Evolutionary conservation across 2,113 vertebrate genomes (phyloP), one percentile per base, ranked within the genome.

Genomic region (Takifugu bimaculatus): DNA sequence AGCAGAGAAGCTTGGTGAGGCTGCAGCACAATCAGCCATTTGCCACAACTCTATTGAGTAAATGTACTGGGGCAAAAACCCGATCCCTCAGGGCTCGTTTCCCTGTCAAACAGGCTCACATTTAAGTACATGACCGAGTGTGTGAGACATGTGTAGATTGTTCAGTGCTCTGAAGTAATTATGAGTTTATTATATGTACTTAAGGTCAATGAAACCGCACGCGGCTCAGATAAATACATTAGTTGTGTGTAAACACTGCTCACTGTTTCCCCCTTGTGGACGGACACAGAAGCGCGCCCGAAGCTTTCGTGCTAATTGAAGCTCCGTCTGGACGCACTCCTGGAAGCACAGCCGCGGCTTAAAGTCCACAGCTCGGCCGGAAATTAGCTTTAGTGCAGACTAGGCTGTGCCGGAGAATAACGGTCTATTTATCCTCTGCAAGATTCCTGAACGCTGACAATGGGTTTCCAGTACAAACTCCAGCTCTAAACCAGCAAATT

Each of bases 261-360:
- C 69, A 63, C 25, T 53, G 70, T 72, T 74, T 63, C 82, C 82
- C 83, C 45, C 82, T 26, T 64, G 83, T 81, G 81, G 81, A 71
- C 12, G 58, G 72, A 57, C 20, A 52, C 52, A 29, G 67, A n/a
- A 50, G 48, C 9, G 48, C 48, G n/a, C 15, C 6, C 25, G 48
- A 50, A 12, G 13, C 32, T 13, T 25, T 27, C 52, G 50, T 10
- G 52, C 11, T 25, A 55, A 55, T 56, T 42, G 43, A 20, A 10
- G 15, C 5, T 43, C n/a, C 4, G 35, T 20, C 29, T 2, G 20
- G 35, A 39, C 4, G 35, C 35, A 3, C 7, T 9, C 7, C 7
- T 39, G 35, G 32, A 35, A 35, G 4, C 7, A 6, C 28, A 35
- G 32, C 35, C 7, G 35, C 35, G 20, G 20, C 20, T 20, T 20